Conservation (phyloP, 1,140 invertebrate genomes). For the Platyura marginata region DNA sequence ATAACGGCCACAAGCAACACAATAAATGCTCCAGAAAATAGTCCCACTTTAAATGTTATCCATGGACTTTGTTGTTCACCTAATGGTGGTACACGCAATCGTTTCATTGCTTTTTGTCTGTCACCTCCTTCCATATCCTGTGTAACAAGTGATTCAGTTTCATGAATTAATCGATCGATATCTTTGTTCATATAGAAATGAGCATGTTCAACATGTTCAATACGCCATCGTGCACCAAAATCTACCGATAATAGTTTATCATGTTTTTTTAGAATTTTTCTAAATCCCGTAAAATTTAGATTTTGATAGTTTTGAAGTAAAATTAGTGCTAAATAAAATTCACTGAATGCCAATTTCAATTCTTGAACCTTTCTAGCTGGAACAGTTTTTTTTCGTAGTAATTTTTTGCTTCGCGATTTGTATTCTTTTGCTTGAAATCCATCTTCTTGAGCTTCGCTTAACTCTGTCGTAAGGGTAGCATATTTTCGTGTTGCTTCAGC, state of each 20-base stretch:
- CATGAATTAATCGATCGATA: conserved; percentile 67
- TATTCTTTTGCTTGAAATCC: conserved; percentile 21
- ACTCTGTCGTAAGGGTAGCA: conserved; percentile 51
- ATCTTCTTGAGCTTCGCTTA: conserved; percentile 32
- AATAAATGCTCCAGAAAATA: conserved; percentile 65
- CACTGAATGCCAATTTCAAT: conserved; percentile 77
- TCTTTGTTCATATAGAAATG: conserved; percentile 78
- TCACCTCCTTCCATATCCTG: conserved; percentile 68
- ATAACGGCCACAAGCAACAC: conserved; percentile 56
- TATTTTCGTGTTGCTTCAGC: conserved; percentile 72
- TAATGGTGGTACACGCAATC: conserved; percentile 66
- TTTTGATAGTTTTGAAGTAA: conserved; percentile 56
- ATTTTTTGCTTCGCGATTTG: conserved; percentile 28
- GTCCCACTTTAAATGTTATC: conserved; percentile 70
- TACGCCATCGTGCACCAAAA: conserved; percentile 48
- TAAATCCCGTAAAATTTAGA: conserved; percentile 79
- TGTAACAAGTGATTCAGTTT: conserved; percentile 68
- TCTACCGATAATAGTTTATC: conserved; percentile 55
- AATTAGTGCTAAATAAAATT: conserved; percentile 80
- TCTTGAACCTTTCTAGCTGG: conserved; percentile 56
- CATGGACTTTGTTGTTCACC: conserved; percentile 66
- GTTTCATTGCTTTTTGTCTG: conserved; percentile 70
- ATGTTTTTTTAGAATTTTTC: conserved; percentile 88
- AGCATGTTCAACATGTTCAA: conserved; percentile 59
- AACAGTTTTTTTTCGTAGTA: conserved; percentile 29